Base-by-base conservation (phyloP, 2,888 invertebrate genomes). In the Drosophila anomelani region DNA sequence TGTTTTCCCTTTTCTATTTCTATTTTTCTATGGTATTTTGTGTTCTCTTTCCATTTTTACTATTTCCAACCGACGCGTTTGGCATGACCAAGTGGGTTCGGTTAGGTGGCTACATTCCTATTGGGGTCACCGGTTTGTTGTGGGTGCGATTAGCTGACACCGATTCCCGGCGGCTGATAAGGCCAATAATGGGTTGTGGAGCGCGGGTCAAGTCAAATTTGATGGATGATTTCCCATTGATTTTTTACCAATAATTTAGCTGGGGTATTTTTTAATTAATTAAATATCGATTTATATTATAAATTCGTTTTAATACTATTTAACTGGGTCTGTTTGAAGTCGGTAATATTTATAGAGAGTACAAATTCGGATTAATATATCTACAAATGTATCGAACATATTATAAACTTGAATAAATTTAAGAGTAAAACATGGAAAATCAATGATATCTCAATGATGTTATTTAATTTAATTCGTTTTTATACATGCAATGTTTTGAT, bases 71-170 rank as follows among this genome's bases (percentile, higher is more conserved):
- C n/a, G 5, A 68, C 68, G 68, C 41, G 68, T 29, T 56, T 36
- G 66, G 68, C 46, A 43, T 68, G 66, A 36, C 66, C 66, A 57
- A 68, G 39, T 39, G 51, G 44, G 20, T 38, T 29, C n/a, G 53
- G 36, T 57, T 34, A 20, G 62, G 29, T 34, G 59, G 59, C 29
- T 20, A 17, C 34, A 20, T 26, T 34, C 17, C 61, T 15, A 61
- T 61, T 61, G 61, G 44, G 61, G 61, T 44, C 61, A 61, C 17
- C 44, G 56, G 61, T 43, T 61, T n/a, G 56, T 43, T 43, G 61
- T 61, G 61, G 57, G 57, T 61, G 61, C 61, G 61, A 61, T 61
- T 61, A 61, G 61, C 44, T 57, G 61, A 61, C 61, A 61, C 61
- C 61, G 61, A 57, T 61, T 61, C 57, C 57, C 57, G 34, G 32